A percentile compares a stretch with the other conserved stretches of the same genome.
phyloP scores from a whole-genome alignment of 92 coral and sea anemone genomes.

The Paragorgia papillata region DNA sequence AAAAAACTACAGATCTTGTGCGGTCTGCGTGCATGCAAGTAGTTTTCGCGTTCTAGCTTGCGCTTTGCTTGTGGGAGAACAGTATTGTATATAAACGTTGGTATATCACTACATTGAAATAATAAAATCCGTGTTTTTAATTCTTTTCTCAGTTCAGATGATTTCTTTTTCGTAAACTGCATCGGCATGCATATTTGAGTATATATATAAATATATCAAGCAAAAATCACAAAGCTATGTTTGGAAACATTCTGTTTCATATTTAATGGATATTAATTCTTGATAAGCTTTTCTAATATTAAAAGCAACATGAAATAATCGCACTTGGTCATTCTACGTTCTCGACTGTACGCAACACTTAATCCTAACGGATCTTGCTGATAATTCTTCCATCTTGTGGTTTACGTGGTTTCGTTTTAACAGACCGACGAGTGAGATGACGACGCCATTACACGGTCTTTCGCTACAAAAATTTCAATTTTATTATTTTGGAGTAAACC shows the following conservation, averaged over 20 bases:
- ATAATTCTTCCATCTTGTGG: conserved; percentile 34
- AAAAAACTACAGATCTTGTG: no score
- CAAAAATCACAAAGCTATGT: conserved; percentile 23
- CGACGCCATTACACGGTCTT: conserved; percentile 26
- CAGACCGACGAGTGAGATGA: conserved; percentile 32
- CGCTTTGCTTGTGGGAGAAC: no score
- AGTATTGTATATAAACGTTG: no score
- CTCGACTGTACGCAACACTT: conserved; percentile 7
- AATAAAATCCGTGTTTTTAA: no score
- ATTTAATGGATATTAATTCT: conserved; percentile 49
- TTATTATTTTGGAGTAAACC: conserved; percentile 43
- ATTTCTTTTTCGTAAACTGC: no score
- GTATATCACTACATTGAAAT: no score
- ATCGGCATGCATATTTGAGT: conserved; percentile 47
- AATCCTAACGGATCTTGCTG: neutral
- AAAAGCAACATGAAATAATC: conserved; percentile 40
- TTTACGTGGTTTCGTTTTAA: conserved; percentile 22
- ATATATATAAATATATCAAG: conserved; percentile 15
- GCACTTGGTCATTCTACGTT: neutral
- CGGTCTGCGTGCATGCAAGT: no score
- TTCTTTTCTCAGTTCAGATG: no score
- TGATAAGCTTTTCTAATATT: conserved; percentile 51
- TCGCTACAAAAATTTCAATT: conserved; percentile 15
- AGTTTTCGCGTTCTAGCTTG: no score
- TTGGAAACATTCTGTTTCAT: conserved; percentile 40